Base-by-base conservation (phyloP, 2,797 vertebrate species). In the Etheostoma nigrum region DNA sequence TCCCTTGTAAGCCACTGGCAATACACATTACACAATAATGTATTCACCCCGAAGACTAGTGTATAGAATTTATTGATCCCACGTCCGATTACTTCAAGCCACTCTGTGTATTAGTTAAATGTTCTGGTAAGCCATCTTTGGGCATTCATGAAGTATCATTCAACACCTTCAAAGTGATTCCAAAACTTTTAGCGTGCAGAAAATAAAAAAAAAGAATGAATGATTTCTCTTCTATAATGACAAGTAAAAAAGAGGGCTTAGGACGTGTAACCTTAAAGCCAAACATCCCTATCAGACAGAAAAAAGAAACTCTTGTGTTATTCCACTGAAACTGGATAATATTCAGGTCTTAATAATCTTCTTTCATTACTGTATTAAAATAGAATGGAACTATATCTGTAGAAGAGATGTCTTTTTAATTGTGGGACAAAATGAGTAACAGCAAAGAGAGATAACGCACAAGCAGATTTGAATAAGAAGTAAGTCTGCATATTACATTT, bases 391-490 rank as follows among this genome's bases (percentile, higher is more conserved):
- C 25, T 74, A 3, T 78, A 72, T 78, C 15, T 76, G 33, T 12
- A n/a, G 44, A 1, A 23, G 36, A 69, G 33, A 70, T 79, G 84
- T 76, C 10, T 45, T 54, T 81, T 75, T 61, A 49, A 23, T 48
- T 12, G 44, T 23, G 9, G n/a, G 25, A 40, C 9, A 10, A 61
- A 76, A 78, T 66, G 18, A 67, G 51, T 66, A 62, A 60, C 49
- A 76, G 78, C 79, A 67, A 73, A 79, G 68, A 1, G 11, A 74
- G 71, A 83, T 74, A 74, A 79, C 2, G 2, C 66, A 44, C 47
- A 69, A 45, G 49, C 52, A 52, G 30, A 81, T 84, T 61, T 84
- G 62, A 85, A 77, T 76, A 74, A 78, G 47, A 86, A 81, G 66
- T 27, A 59, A 68, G 23, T 77, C 62, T 81, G 74, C 42, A 74